phyloP scores from a whole-genome alignment of 1,140 invertebrate species.

The Cydia splendana region DNA sequence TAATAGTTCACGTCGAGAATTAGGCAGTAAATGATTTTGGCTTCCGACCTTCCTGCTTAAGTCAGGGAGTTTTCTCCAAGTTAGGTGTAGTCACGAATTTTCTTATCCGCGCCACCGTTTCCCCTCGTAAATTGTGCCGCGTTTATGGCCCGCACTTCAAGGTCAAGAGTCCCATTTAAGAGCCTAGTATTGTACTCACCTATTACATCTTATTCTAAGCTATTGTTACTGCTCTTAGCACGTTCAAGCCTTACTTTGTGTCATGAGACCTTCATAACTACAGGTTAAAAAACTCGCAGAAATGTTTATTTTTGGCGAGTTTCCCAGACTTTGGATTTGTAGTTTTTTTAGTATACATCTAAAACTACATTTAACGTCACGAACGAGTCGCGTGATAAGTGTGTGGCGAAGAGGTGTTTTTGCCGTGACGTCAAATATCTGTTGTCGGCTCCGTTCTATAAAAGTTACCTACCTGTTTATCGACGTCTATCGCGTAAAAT shows the following conservation, averaged over 20 bases:
- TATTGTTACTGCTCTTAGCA: conserved; percentile 3
- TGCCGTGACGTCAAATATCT: conserved; percentile 20
- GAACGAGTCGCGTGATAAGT: conserved; percentile 26
- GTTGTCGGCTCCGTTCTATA: conserved; percentile 9
- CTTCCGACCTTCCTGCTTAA: conserved; percentile 14
- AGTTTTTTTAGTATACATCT: conserved; percentile 20
- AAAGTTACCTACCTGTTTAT: conserved; percentile 18
- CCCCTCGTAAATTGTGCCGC: conserved; percentile 36
- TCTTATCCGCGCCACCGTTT: conserved; percentile 30
- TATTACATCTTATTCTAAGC: conserved; percentile 1
- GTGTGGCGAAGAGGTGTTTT: conserved; percentile 24
- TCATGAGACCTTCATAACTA: background rate
- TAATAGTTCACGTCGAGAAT: background rate
- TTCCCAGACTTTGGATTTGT: conserved; percentile 5
- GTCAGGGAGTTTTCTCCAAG: background rate
- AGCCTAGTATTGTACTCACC: conserved; percentile 19
- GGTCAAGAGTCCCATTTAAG: conserved; percentile 35
- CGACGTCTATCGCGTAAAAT: conserved; percentile 29
- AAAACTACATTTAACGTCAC: conserved; percentile 7
- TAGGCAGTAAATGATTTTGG: conserved; percentile 11
- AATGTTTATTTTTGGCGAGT: conserved; percentile 1
- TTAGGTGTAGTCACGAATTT: conserved; percentile 31
- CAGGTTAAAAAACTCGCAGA: conserved; percentile 1
- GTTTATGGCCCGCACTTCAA: conserved; percentile 36
- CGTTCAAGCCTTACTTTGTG: background rate